These are phyloP conservation scores for Camelus dromedarius DNA, from an alignment of 2,113 vertebrate species.

Conservation along the genomic window DNA sequence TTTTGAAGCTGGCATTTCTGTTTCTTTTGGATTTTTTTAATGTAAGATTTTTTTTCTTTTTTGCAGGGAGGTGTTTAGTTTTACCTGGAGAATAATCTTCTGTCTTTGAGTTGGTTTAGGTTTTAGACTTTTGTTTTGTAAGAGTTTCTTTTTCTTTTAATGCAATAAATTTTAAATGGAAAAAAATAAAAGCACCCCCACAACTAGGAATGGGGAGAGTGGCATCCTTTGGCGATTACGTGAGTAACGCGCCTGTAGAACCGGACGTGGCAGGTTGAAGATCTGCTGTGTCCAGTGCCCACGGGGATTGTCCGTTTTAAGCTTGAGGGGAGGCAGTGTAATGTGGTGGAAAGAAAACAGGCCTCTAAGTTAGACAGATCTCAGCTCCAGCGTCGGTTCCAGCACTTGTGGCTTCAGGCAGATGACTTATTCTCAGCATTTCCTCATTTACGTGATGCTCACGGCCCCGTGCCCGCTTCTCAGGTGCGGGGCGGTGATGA, in stretches of 20 bases:
- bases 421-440: neutral
- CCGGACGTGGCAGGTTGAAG: neutral
- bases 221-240: neutral
- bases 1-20: conserved; percentile 80
- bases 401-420: neutral
- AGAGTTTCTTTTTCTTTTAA: conserved; percentile 71
- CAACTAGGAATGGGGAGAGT: neutral
- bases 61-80: neutral
- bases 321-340: neutral
- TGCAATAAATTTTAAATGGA: conserved; percentile 79
- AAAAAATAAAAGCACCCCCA: neutral
- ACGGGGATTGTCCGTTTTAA: neutral
- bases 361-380: neutral
- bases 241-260: neutral
- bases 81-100: conserved; percentile 25
- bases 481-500: neutral
- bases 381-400: neutral
- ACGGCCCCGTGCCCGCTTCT: neutral
- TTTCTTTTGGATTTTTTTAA: conserved; percentile 74
- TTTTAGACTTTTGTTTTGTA: conserved; percentile 50
- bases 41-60: conserved; percentile 12
- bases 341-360: neutral
- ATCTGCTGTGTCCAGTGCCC: neutral
- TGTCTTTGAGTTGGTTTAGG: conserved; percentile 64
- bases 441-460: neutral